phyloP scores from a whole-genome alignment of 2,888 invertebrate genomes.

The Drosophila bunnanda region DNA sequence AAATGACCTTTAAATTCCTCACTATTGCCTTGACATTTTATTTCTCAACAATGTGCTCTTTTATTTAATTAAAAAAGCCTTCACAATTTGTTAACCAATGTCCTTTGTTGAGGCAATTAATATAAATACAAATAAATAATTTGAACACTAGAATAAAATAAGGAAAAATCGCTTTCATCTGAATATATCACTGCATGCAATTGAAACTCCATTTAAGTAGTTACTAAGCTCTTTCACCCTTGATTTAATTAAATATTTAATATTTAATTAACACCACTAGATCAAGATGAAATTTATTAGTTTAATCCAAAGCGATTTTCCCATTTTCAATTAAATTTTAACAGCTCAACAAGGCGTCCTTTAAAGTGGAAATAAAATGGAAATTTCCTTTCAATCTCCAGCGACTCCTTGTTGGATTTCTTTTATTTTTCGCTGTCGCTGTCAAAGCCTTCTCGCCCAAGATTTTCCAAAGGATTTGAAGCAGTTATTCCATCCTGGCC shows the following conservation, averaged over 20 bases:
- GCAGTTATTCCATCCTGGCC: constrained; percentile 23
- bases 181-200: too few species aligned
- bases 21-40: not conserved
- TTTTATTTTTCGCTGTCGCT: constrained; percentile 8
- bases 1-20: not conserved
- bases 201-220: too few species aligned
- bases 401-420: constrained; percentile 34
- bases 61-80: not conserved
- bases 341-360: not conserved
- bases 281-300: not conserved
- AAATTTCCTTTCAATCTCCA: constrained; percentile 26
- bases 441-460: constrained; percentile 27
- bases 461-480: constrained; percentile 46
- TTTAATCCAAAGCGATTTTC: not conserved
- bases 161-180: too few species aligned
- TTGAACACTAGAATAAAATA: too few species aligned
- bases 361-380: constrained; percentile 16
- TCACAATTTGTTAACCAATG: not conserved
- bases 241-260: not conserved
- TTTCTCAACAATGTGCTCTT: not conserved
- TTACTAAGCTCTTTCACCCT: not conserved
- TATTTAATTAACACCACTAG: too few species aligned
- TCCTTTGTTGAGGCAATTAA: not conserved
- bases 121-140: not conserved
- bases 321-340: constrained; percentile 3